Evolutionary conservation across 2,113 vertebrate genomes (phyloP), one percentile per base, ranked within the genome.

Genomic region (Serinus canaria): DNA sequence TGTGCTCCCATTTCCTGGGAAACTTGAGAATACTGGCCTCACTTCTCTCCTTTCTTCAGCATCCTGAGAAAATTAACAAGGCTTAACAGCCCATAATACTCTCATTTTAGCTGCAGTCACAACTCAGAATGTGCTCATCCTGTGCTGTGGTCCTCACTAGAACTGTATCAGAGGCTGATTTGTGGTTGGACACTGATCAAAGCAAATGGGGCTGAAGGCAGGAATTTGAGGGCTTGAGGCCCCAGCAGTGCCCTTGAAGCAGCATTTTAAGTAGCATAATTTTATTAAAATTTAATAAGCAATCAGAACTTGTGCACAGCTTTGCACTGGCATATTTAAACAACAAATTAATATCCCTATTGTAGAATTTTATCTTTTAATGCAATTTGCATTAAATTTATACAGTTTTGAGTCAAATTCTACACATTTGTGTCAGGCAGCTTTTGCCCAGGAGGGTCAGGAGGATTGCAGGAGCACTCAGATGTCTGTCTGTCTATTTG

Each of bases 281-380:
- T 76, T 47, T 89, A 95, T 88, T 83, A 94, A 79, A 72, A 67
- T 62, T n/a, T 77, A 91, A 85, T 76, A 70, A 83, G 70, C 33
- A 73, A 66, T 73, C 62, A 89, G 50, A 82, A 76, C 23, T 83
- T 27, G 11, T 63, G 46, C 39, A 27, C 2, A 7, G 8, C 21
- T 21, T 80, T 19, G 7, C 14, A 5, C 39, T 89, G 68, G 20
- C 13, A 23, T 74, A 53, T 80, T 88, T 15, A 2, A 86, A 52
- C 41, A 73, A 53, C 21, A 53, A 53, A 52, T 37, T 31, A 41
- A 35, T 82, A 41, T 35, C 10, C 59, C 43, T 58, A 15, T 39
- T 75, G 10, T 23, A 47, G 67, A 82, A 43, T 77, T 90, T 62
- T 22, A 24, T 41, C 6, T 66, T 85, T 39, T 47, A n/a, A 82